Evolutionary conservation across 2,888 invertebrate genomes (phyloP).

Genomic region (Electrophaes corylata): DNA sequence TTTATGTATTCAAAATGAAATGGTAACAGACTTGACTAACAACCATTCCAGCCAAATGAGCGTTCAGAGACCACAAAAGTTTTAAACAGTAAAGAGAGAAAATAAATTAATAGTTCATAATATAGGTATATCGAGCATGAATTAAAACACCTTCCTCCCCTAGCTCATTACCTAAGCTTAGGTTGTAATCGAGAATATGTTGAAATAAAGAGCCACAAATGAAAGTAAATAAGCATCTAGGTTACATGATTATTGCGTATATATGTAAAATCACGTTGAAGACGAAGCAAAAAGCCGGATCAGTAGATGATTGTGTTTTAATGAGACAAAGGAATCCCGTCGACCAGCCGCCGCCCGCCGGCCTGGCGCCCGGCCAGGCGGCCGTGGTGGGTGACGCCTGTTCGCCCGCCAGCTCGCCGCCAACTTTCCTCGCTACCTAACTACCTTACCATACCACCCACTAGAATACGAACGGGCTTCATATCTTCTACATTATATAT

Average conservation of each 20-base stretch:
- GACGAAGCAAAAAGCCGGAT: slow-evolving; percentile 33
- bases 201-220: too few relatives aligned
- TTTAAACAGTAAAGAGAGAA: too few relatives aligned
- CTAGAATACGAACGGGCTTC: slow-evolving; percentile 24
- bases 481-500: slow-evolving; percentile 26
- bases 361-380: slow-evolving; percentile 83
- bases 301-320: slow-evolving; percentile 56
- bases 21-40: too few relatives aligned
- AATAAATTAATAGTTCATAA: too few relatives aligned
- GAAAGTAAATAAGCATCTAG: too few relatives aligned
- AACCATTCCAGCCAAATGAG: too few relatives aligned
- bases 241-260: slow-evolving; percentile 5
- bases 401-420: slow-evolving; percentile 72
- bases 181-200: too few relatives aligned
- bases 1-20: too few relatives aligned
- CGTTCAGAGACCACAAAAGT: too few relatives aligned
- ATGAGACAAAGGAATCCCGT: slow-evolving; percentile 84
- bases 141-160: too few relatives aligned
- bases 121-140: too few relatives aligned
- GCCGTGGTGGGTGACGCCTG: slow-evolving; percentile 81
- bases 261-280: slow-evolving; percentile 4
- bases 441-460: slow-evolving; percentile 32
- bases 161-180: too few relatives aligned
- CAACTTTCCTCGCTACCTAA: slow-evolving; percentile 50
- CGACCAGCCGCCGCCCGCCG: slow-evolving; percentile 79